Conservation (phyloP, 1,140 invertebrate genomes). For the Homalodisca vitripennis region DNA sequence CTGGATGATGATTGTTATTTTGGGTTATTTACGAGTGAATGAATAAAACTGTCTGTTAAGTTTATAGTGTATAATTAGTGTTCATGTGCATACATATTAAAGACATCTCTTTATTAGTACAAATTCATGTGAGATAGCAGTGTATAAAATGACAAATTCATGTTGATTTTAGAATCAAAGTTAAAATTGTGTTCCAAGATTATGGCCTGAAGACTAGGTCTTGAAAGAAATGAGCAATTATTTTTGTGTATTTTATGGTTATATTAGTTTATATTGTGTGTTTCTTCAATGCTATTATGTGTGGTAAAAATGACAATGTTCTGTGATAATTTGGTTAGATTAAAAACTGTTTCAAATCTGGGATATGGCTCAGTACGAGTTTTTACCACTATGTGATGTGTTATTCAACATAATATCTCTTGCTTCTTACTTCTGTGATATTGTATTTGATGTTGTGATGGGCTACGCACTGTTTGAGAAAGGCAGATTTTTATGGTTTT, state of each 20-base stretch:
- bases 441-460: constrained; percentile 84
- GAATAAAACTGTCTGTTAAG: not conserved
- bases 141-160: not conserved
- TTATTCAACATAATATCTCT: constrained; percentile 89
- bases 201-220: not conserved
- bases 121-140: not conserved
- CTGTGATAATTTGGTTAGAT: not conserved
- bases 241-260: not conserved
- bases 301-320: constrained; percentile 4
- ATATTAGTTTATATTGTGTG: not conserved
- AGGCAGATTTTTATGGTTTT: constrained; percentile 58
- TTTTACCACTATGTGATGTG: constrained; percentile 83
- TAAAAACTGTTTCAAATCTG: not conserved
- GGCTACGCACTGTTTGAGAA: constrained; percentile 75
- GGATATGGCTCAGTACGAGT: constrained; percentile 52
- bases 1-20: not conserved
- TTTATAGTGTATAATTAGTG: not conserved
- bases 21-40: not conserved
- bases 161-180: not conserved
- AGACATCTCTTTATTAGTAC: not conserved
- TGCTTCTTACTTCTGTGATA: constrained; percentile 88
- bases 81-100: not conserved
- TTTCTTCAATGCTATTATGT: constrained; percentile 11
- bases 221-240: not conserved
- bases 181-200: not conserved